Evolutionary conservation across 1,140 invertebrate species (phyloP).

Genomic region (Zaprionus kolodkinae): DNA sequence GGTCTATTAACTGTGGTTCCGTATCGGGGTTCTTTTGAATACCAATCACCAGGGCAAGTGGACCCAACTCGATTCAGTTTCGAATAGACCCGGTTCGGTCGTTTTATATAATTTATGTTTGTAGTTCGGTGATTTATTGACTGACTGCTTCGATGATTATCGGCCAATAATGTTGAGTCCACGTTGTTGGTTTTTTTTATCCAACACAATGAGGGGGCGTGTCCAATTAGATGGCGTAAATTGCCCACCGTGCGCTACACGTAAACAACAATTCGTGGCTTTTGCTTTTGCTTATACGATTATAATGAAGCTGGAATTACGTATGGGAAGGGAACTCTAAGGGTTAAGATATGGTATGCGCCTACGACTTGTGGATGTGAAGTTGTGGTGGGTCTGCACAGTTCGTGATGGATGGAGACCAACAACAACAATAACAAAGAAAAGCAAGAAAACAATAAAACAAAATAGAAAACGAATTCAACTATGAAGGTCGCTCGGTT

Average conservation of each 20-base stretch:
- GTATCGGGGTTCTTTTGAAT: constrained; percentile 28
- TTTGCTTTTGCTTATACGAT: background rate
- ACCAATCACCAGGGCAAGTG: background rate
- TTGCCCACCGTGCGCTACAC: constrained; percentile 28
- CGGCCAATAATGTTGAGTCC: constrained; percentile 14
- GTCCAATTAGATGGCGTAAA: constrained; percentile 42
- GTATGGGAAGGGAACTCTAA: constrained; percentile 4
- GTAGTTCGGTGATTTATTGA: constrained; percentile 16
- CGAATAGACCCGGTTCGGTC: constrained; percentile 2
- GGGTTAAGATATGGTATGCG: background rate
- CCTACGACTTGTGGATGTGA: background rate
- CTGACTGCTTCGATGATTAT: constrained; percentile 33
- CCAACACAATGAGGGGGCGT: constrained; percentile 39
- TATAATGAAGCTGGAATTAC: background rate
- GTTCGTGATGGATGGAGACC: constrained; percentile 1
- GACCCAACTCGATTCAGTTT: background rate
- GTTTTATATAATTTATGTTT: constrained; percentile 39
- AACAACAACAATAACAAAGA: constrained; percentile 12
- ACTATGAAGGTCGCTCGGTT: constrained; percentile 65
- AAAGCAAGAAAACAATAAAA: background rate
- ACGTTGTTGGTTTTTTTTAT: constrained; percentile 28
- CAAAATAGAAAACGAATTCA: constrained; percentile 48
- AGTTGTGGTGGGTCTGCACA: constrained; percentile 9
- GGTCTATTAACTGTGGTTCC: no score
- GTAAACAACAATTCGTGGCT: constrained; percentile 40